These are phyloP conservation scores for Mixornis gularis DNA, from an alignment of 2,113 vertebrate species.

Conservation along the genomic window DNA sequence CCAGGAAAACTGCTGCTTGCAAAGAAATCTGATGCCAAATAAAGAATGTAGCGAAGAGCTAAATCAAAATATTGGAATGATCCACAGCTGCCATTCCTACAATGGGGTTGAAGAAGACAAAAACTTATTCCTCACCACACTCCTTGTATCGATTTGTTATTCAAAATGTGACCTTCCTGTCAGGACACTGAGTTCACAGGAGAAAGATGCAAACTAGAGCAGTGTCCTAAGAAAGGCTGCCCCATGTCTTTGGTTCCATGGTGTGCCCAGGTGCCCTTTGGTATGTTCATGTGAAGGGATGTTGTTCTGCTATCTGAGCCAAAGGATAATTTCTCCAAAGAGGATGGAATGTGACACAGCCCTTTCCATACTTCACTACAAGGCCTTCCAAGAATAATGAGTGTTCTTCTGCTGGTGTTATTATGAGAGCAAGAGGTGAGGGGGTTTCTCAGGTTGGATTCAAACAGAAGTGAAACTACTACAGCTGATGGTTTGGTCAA, in stretches of 20 bases:
- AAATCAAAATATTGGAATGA: background rate
- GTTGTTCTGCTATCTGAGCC: background rate
- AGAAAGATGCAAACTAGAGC: background rate
- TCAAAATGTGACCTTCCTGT: background rate
- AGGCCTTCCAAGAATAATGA: background rate
- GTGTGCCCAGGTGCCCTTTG: background rate
- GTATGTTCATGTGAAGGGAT: background rate
- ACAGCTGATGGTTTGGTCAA: background rate
- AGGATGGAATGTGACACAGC: background rate
- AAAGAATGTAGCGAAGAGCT: background rate
- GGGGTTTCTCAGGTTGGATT: background rate
- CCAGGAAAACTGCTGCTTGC: background rate
- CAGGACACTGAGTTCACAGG: rapidly evolving
- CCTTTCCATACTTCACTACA: background rate
- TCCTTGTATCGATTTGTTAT: background rate
- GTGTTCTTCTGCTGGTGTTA: background rate
- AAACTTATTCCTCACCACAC: background rate
- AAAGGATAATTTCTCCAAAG: background rate
- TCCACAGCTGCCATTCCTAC: background rate
- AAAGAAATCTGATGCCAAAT: background rate
- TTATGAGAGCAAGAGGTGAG: background rate
- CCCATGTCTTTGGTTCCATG: background rate
- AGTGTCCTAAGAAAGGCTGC: background rate
- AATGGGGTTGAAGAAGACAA: background rate
- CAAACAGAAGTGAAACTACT: background rate